These are phyloP conservation scores for Microdon myrmicae DNA, from an alignment of 2,888 invertebrate genomes.

Conservation along the genomic window DNA sequence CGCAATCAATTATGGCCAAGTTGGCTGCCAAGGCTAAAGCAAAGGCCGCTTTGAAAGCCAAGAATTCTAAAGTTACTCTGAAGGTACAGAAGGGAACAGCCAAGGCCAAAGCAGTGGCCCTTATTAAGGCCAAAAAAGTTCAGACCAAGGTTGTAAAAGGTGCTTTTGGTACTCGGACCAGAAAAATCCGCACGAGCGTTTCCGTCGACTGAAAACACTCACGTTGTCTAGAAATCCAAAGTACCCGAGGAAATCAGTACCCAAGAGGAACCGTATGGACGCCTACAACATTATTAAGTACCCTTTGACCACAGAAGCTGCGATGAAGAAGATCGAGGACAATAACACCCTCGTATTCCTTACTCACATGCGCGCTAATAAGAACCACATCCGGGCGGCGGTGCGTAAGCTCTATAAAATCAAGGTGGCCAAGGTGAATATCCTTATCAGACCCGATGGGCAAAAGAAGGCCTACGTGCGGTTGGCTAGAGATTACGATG, in stretches of 20 bases:
- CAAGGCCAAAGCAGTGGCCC: conserved; percentile 69
- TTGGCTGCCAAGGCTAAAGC: conserved; percentile 66
- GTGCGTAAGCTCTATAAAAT: conserved; percentile 99
- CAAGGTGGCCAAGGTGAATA: conserved; percentile 98
- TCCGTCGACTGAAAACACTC: conserved; percentile 94
- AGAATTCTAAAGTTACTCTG: conserved; percentile 60
- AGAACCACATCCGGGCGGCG: conserved; percentile 95
- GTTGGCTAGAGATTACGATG: conserved; percentile 97
- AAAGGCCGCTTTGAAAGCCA: conserved; percentile 62
- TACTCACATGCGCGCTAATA: conserved; percentile 95
- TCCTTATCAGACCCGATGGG: conserved; percentile 96
- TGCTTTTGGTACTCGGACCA: conserved; percentile 84
- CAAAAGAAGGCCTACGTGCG: conserved; percentile 99
- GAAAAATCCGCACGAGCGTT: conserved; percentile 94
- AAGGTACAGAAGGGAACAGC: conserved; percentile 69
- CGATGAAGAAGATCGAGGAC: conserved; percentile 99
- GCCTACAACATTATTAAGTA: conserved; percentile 97
- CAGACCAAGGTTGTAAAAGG: conserved; percentile 93
- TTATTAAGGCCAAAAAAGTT: conserved; percentile 84
- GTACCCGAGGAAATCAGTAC: conserved; percentile 94
- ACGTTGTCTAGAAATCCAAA: conserved; percentile 91
- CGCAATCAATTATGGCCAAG: conserved; percentile 64
- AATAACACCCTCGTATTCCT: conserved; percentile 99
- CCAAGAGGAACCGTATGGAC: conserved; percentile 94
- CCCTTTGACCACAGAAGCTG: conserved; percentile 98